Percentiles rank a stretch among this genome's conserved stretches.
Evolutionary conservation across 2,797 vertebrate species (phyloP).

Genomic region (Mormyrus proboscirostris): DNA sequence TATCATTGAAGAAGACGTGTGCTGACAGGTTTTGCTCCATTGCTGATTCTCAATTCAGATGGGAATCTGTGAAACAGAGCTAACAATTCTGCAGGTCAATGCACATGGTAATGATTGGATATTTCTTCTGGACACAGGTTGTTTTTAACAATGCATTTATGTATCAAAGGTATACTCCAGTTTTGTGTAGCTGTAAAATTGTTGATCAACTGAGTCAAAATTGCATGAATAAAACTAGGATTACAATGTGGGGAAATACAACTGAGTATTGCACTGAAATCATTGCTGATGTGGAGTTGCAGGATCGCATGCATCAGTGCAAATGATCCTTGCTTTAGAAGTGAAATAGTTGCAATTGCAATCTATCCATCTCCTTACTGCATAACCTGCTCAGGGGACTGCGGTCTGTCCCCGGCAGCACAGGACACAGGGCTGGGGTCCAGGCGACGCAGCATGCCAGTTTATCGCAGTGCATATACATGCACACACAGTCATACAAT

Average conservation of each 20-base stretch:
- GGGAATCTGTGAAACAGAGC: conserved; percentile 47
- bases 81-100: conserved; percentile 53
- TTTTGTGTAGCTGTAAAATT: background rate
- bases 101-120: conserved; percentile 41
- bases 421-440: background rate
- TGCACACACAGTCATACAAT: background rate
- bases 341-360: background rate
- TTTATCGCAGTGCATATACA: background rate
- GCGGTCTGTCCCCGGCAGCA: background rate
- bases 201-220: background rate
- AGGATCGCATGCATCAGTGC: background rate
- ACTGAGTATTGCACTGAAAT: background rate
- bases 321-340: background rate
- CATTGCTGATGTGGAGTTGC: background rate
- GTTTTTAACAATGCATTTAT: conserved; percentile 35
- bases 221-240: background rate
- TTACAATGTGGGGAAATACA: background rate
- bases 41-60: conserved; percentile 56
- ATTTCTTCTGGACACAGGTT: conserved; percentile 27
- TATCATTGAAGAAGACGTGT: conserved; percentile 35
- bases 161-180: background rate
- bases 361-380: background rate
- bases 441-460: background rate
- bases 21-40: conserved; percentile 43
- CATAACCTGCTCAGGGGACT: background rate